These are phyloP conservation scores for Naja naja DNA, from an alignment of 2,113 vertebrate genomes.

Conservation along the genomic window DNA sequence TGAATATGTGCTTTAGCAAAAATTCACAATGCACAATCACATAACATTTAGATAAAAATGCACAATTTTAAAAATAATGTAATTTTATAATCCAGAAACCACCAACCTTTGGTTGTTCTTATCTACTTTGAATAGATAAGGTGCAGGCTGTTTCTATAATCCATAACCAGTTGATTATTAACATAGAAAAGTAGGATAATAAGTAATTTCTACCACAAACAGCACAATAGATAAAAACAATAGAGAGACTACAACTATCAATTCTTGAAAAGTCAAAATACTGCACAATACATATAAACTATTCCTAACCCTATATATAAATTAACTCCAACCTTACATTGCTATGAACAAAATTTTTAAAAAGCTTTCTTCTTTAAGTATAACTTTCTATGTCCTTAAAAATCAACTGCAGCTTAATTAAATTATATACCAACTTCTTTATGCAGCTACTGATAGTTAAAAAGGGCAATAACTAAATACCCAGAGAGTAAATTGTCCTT, in stretches of 20 bases:
- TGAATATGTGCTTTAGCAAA: neutral
- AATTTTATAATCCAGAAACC: neutral
- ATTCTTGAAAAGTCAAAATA: neutral
- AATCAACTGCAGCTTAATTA: neutral
- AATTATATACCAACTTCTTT: neutral
- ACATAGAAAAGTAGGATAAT: neutral
- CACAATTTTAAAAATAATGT: neutral
- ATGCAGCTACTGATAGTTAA: neutral
- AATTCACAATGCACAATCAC: neutral
- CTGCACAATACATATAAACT: neutral
- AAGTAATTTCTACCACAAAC: neutral
- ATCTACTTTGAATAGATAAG: neutral
- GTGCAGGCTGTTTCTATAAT: neutral
- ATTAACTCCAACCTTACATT: neutral
- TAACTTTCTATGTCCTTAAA: neutral
- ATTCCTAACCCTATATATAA: neutral
- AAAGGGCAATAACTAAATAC: neutral
- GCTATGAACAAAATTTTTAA: neutral
- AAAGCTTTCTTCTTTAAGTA: neutral
- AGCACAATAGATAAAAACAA: neutral
- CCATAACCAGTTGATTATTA: neutral
- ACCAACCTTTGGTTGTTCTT: neutral
- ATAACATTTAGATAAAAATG: neutral
- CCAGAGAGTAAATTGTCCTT: neutral
- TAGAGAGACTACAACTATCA: neutral